phyloP scores from a whole-genome alignment of 1,140 invertebrate species.

The Drosophila guanche region DNA sequence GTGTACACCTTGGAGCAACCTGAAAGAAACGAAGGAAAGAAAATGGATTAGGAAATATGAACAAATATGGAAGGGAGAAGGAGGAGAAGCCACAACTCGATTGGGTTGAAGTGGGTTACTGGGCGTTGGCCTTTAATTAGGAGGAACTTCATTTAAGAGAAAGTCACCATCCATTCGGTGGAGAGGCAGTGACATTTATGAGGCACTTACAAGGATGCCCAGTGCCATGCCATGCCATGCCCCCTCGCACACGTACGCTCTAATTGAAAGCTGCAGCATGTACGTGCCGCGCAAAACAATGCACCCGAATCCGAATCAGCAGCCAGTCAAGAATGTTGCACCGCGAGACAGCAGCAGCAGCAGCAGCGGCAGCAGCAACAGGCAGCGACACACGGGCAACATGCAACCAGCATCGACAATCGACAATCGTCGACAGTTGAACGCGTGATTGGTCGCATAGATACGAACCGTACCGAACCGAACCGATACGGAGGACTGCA shows the following conservation, averaged over 20 bases:
- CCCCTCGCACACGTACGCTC: slow-evolving; percentile 56
- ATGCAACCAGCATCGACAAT: slow-evolving; percentile 28
- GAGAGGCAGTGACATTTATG: slow-evolving; percentile 70
- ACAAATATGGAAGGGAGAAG: not conserved
- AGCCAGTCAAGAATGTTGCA: slow-evolving; percentile 68
- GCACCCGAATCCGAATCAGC: slow-evolving; percentile 33
- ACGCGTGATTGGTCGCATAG: slow-evolving; percentile 61
- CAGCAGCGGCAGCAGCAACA: slow-evolving; percentile 2
- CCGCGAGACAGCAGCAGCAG: slow-evolving; percentile 20
- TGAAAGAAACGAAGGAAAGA: slow-evolving; percentile 84
- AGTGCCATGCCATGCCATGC: slow-evolving; percentile 33
- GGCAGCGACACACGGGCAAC: slow-evolving; percentile 3
- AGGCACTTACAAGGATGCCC: slow-evolving; percentile 76
- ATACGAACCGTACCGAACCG: slow-evolving; percentile 28
- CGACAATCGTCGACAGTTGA: slow-evolving; percentile 64
- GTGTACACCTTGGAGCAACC: slow-evolving; percentile 99
- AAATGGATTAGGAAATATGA: slow-evolving; percentile 26
- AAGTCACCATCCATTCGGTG: not conserved
- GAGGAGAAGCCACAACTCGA: slow-evolving; percentile 9
- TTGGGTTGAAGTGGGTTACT: slow-evolving; percentile 53
- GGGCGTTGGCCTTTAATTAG: slow-evolving; percentile 73
- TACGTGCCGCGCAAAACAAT: slow-evolving; percentile 60
- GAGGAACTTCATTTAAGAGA: slow-evolving; percentile 52
- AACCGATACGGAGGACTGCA: slow-evolving; percentile 4
- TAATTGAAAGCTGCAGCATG: slow-evolving; percentile 63